Base-by-base conservation (phyloP, 2,888 invertebrate species). In the Temnothorax rugatulus region DNA sequence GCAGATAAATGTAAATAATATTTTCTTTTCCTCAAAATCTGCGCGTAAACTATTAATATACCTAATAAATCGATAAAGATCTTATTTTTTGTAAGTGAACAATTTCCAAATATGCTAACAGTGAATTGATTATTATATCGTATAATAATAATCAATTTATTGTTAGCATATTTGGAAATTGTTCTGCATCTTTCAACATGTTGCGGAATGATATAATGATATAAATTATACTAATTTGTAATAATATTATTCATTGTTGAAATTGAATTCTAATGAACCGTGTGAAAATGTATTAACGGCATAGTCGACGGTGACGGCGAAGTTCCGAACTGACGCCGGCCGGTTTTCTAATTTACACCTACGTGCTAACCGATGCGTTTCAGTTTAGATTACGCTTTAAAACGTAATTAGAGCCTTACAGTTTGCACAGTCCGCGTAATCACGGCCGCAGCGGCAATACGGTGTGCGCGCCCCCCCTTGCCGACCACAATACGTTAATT, bases 391-490 rank as follows among this genome's bases (percentile, higher is more conserved):
- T 88, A 82, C 86, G 83, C 88, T 85, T 88, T 88, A 87, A 88
- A 89, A 88, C 77, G 84, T 84, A 87, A 87, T 90, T 88, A 89
- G 85, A 90, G 82, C 89, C 76, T 82, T 74, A 68, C 85, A 86
- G 85, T 87, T 88, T 84, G 82, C 84, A 59, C 63, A 69, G 74
- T 52, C 75, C 68, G 77, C 84, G 83, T 85, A 89, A 89, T 88
- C 85, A 83, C 84, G 50, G 57, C 52, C 79, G 84, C 89, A 84
- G 79, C 84, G 73, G 84, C 47, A 74, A 87, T 82, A 86, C 59
- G 83, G 69, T 38, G 66, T 29, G 59, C 47, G 47, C 52, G 0
- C 29, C 29, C 29, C 29, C 29, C 74, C 76, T 75, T 74, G 25
- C 63, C 29, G 38, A 52, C 82, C 64, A 76, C 76, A 82, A 82